Percentiles rank a stretch among this genome's conserved stretches.
phyloP scores from a whole-genome alignment of 2,888 invertebrate species.

The Brachyptera putata region DNA sequence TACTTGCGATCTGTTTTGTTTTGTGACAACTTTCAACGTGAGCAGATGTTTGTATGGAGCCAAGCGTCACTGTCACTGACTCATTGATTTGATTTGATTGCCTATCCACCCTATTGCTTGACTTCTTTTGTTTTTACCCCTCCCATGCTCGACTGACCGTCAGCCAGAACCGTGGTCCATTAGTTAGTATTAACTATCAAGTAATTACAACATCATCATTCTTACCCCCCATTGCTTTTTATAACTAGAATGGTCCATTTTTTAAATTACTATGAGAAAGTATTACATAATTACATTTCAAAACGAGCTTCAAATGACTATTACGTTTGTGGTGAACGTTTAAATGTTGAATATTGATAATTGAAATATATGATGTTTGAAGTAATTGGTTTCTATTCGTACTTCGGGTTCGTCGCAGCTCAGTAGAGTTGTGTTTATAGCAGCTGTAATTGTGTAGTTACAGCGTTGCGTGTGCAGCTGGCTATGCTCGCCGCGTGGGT shows the following conservation, averaged over 20 bases:
- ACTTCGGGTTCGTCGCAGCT: neutral
- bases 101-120: neutral
- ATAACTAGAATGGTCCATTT: neutral
- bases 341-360: neutral
- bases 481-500: neutral
- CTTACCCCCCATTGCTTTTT: neutral
- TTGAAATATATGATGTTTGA: conserved; percentile 5
- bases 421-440: neutral
- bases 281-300: neutral
- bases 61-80: neutral
- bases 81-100: conserved; percentile 7
- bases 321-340: neutral
- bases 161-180: too few relatives aligned
- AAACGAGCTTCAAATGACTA: neutral
- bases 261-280: neutral
- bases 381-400: neutral
- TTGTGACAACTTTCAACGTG: too few relatives aligned
- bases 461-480: conserved; percentile 16
- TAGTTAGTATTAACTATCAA: too few relatives aligned
- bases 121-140: neutral
- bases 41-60: too few relatives aligned
- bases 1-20: too few relatives aligned
- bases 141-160: too few relatives aligned
- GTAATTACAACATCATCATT: neutral
- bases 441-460: conserved; percentile 5